A percentile compares a stretch with the other conserved stretches of the same genome.
Evolutionary conservation across 1,140 invertebrate species (phyloP).

Genomic region (Campoletis sonorensis): DNA sequence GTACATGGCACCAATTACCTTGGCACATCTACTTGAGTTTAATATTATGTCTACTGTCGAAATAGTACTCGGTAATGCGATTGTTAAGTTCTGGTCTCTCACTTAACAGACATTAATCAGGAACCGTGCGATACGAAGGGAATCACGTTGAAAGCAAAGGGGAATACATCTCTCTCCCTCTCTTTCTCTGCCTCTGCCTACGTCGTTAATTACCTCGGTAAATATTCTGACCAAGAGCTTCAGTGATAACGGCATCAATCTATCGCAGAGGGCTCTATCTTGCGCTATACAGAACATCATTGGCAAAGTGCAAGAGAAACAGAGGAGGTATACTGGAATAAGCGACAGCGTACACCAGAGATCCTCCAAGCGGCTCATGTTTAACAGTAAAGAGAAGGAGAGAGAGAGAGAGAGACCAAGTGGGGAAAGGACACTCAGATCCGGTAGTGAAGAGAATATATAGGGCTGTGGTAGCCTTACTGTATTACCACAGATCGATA

Average conservation of each 20-base stretch:
- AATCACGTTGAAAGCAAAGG: background rate
- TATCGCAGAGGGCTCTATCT: background rate
- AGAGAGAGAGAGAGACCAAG: too few relatives aligned
- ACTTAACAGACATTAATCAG: background rate
- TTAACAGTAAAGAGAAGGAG: background rate
- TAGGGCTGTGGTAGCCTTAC: background rate
- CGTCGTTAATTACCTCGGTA: constrained; percentile 1
- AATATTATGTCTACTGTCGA: background rate
- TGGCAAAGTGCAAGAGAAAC: background rate
- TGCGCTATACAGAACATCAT: background rate
- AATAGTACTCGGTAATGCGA: background rate
- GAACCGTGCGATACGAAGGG: background rate
- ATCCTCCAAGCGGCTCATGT: background rate
- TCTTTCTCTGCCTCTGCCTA: background rate
- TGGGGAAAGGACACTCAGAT: background rate
- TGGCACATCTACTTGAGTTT: too few relatives aligned
- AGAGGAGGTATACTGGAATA: background rate
- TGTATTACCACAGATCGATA: constrained; percentile 21
- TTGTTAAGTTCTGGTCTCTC: background rate
- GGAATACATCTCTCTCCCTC: background rate
- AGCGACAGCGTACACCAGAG: background rate
- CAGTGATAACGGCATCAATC: background rate
- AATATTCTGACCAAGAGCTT: background rate
- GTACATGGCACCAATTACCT: background rate
- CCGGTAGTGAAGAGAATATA: background rate